Percentiles rank a stretch among this genome's conserved stretches.
phyloP scores from a whole-genome alignment of 2,113 vertebrate species.

The Pluvianellus socialis region DNA sequence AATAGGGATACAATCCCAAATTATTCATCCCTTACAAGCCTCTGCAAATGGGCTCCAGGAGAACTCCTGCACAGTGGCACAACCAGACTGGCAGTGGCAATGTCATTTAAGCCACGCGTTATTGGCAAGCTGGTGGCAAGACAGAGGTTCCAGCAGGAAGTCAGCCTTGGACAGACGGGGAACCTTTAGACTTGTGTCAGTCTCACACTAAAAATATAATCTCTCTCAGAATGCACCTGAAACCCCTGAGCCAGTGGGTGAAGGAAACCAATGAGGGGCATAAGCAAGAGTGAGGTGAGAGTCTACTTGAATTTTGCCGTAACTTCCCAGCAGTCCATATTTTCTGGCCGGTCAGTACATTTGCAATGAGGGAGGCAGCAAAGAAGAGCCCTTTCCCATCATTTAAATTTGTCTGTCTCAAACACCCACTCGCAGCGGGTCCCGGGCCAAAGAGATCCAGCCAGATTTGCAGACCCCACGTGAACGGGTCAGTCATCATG shows the following conservation, averaged over 20 bases:
- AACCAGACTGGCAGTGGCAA: background rate
- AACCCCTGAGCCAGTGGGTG: background rate
- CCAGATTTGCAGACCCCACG: background rate
- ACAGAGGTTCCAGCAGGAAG: background rate
- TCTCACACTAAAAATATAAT: background rate
- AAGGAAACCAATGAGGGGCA: background rate
- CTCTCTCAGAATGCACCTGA: background rate
- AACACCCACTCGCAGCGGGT: background rate
- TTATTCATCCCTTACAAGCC: background rate
- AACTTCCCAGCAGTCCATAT: background rate
- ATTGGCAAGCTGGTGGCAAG: background rate
- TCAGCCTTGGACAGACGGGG: background rate
- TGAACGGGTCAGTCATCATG: rapidly evolving
- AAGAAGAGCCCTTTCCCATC: background rate
- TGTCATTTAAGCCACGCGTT: rapidly evolving
- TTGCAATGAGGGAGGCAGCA: background rate
- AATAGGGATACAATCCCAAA: background rate
- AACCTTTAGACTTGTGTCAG: background rate
- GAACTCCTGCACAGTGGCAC: background rate
- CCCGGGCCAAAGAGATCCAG: background rate
- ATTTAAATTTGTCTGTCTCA: background rate
- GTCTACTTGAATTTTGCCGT: background rate
- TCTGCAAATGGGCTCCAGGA: background rate
- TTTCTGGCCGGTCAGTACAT: background rate
- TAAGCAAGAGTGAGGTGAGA: background rate